Evolutionary conservation across 92 coral and sea anemone species (phyloP), one percentile per base, ranked within the genome.

Genomic region (Plumapathes pennacea): DNA sequence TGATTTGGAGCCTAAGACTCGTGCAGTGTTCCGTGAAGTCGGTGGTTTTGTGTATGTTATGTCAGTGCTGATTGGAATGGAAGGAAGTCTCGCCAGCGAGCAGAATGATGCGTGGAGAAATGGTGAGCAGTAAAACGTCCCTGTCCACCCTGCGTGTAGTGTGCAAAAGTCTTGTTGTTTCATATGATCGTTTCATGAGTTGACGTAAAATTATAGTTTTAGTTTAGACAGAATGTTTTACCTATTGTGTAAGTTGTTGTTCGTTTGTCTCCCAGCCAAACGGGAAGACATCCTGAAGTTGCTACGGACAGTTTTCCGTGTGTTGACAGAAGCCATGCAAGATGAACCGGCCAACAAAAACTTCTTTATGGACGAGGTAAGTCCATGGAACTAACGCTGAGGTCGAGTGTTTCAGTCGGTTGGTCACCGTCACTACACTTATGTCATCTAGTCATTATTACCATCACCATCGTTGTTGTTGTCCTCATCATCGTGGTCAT

Each of bases 261-360:
- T 37, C 21, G 27, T 7, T 48, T 38, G 38, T 14, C 5, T 25
- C 22, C 2, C 45, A 89, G 97, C 66, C 26, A 57, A 62, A 30
- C 71, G 95, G 39, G 74, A 72, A 20, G 89, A 91, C 23, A 44
- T 83, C 9, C 81, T 88, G 18, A 64, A 57, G 9, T 74, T 91
- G 24, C 69, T 91, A 66, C 80, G 96, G 23, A 79, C 78, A 51
- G 97, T 89, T 26, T 87, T 91, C 71, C 88, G 87, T 51, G 97
- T 91, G 10, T 42, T 91, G 60, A 91, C 97, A 26, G 87, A 90
- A 29, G 97, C 97, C 23, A 91, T 91, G 89, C 97, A 91, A 62
- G 97, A 91, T 62, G 97, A 91, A 48, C 97, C 97, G 36, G 95
- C 96, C 9, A 91, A 91, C 75, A 90, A 91, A 63, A 87, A 83